These are phyloP conservation scores for Diloba caeruleocephala DNA, from an alignment of 2,888 invertebrate genomes.

Conservation along the genomic window DNA sequence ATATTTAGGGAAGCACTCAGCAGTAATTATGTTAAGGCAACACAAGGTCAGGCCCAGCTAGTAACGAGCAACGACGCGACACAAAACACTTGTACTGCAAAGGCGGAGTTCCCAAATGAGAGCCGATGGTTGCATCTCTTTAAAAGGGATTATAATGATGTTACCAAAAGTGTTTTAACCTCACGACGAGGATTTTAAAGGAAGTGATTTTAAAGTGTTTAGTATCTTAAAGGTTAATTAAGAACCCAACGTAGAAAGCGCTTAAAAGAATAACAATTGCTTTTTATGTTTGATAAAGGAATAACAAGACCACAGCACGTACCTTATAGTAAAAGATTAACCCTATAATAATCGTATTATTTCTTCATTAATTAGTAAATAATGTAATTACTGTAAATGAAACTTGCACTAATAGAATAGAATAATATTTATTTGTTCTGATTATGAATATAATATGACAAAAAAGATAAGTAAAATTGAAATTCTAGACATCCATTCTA, in stretches of 20 bases:
- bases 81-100: constrained; percentile 10
- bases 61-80: constrained; percentile 55
- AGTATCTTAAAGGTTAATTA: constrained; percentile 21
- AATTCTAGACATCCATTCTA: constrained; percentile 27
- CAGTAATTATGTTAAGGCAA: constrained; percentile 72
- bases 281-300: not conserved
- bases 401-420: constrained; percentile 1
- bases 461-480: too few relatives aligned
- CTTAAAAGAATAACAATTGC: constrained; percentile 17
- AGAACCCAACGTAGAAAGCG: constrained; percentile 20
- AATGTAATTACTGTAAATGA: not conserved
- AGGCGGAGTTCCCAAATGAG: constrained; percentile 33
- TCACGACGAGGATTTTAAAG: constrained; percentile 14
- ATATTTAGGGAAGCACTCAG: constrained; percentile 76
- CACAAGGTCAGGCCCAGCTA: constrained; percentile 56
- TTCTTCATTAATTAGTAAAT: too few relatives aligned
- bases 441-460: too few relatives aligned
- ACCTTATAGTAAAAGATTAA: too few relatives aligned
- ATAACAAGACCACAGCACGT: not conserved
- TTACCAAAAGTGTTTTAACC: constrained; percentile 30
- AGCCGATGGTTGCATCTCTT: constrained; percentile 29
- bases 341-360: too few relatives aligned
- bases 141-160: constrained; percentile 29
- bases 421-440: too few relatives aligned
- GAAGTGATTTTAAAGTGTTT: constrained; percentile 33